Percentiles rank a stretch among this genome's conserved stretches.
Conservation (phyloP, 2,113 vertebrate genomes). For the Thermophis baileyi region DNA sequence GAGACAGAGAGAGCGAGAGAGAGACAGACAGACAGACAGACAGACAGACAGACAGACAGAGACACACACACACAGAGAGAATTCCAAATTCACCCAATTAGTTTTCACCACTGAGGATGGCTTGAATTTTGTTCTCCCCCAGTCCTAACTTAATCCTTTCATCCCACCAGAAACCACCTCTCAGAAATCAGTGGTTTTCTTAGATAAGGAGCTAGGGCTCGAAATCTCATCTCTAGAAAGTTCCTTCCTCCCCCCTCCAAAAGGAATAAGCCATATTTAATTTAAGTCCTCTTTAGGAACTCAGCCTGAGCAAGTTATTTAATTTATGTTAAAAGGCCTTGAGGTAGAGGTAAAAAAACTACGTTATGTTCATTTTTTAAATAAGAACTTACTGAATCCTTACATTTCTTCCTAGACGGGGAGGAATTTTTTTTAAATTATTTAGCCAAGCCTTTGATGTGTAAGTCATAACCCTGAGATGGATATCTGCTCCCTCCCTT, state of each 20-base stretch:
- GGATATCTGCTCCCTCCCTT: background rate
- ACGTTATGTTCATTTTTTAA: background rate
- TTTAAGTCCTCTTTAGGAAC: background rate
- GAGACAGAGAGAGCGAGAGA: no score
- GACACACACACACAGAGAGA: rapidly evolving
- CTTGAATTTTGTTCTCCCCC: background rate
- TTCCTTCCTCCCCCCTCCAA: background rate
- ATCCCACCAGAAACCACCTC: background rate
- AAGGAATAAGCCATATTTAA: background rate
- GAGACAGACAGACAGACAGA: no score
- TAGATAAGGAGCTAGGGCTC: background rate
- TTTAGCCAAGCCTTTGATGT: background rate
- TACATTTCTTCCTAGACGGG: background rate
- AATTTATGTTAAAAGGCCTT: background rate
- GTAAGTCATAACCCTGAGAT: background rate
- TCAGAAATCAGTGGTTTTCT: background rate
- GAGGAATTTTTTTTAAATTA: background rate
- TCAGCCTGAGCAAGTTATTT: background rate
- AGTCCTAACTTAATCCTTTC: background rate
- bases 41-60: no score
- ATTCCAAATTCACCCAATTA: background rate
- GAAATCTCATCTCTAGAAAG: background rate
- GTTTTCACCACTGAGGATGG: background rate
- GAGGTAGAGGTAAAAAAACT: background rate
- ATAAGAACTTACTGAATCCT: background rate